Conservation (phyloP, 1,140 invertebrate species). For the Spodoptera litura region DNA sequence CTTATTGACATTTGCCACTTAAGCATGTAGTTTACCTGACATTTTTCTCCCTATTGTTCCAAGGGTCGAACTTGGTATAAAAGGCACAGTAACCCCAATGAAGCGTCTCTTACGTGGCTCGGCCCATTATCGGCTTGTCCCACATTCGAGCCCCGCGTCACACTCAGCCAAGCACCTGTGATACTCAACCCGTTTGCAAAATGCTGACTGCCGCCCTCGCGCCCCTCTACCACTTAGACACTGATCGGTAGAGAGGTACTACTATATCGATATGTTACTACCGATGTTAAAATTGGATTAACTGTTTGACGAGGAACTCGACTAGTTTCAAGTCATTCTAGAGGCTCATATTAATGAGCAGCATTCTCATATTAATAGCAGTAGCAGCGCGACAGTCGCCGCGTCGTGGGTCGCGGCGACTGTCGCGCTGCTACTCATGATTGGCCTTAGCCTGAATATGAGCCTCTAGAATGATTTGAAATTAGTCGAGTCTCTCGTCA, state of each 20-base stretch:
- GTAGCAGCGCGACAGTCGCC: too few relatives aligned
- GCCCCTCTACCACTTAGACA: conserved; percentile 39
- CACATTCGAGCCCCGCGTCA: conserved; percentile 17
- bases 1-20: too few relatives aligned
- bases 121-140: conserved; percentile 30
- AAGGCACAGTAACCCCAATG: conserved; percentile 7
- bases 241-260: not conserved
- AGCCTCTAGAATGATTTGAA: too few relatives aligned
- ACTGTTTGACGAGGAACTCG: too few relatives aligned
- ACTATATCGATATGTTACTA: not conserved
- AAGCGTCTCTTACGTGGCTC: conserved; percentile 16
- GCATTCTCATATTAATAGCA: too few relatives aligned
- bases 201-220: conserved; percentile 67
- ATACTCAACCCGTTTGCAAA: conserved; percentile 76
- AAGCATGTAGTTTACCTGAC: too few relatives aligned
- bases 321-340: too few relatives aligned
- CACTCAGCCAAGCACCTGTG: conserved; percentile 70
- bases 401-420: too few relatives aligned
- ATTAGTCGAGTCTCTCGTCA: too few relatives aligned
- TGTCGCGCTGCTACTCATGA: too few relatives aligned
- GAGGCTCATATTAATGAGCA: too few relatives aligned
- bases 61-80: not conserved
- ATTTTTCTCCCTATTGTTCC: not conserved
- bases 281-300: not conserved
- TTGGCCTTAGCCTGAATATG: too few relatives aligned